These are phyloP conservation scores for Agapostemon virescens DNA, from an alignment of 2,888 invertebrate genomes.

Conservation along the genomic window DNA sequence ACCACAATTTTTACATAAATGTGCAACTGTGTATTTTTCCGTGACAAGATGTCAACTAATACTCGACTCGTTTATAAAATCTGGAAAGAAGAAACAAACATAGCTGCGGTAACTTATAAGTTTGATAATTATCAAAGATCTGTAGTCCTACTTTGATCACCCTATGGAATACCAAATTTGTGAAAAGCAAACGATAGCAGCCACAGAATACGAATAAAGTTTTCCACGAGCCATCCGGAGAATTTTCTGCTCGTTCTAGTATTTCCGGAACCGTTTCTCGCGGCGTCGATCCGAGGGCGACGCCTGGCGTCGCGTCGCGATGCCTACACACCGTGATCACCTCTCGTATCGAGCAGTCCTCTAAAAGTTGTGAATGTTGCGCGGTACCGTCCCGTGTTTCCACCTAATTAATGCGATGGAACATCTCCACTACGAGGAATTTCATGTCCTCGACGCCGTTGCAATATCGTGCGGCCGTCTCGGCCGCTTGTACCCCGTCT, in stretches of 20 bases:
- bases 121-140: too few relatives aligned
- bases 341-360: not conserved
- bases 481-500: constrained; percentile 51
- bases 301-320: not conserved
- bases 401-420: constrained; percentile 62
- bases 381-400: constrained; percentile 50
- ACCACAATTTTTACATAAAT: too few relatives aligned
- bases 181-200: too few relatives aligned
- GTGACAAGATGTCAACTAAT: too few relatives aligned
- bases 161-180: too few relatives aligned
- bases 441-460: constrained; percentile 38
- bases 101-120: too few relatives aligned
- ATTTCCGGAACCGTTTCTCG: not conserved
- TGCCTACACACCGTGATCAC: constrained; percentile 20
- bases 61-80: too few relatives aligned
- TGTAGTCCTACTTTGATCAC: too few relatives aligned
- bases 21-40: too few relatives aligned
- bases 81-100: too few relatives aligned
- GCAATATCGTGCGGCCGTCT: constrained; percentile 55
- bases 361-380: constrained; percentile 55
- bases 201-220: too few relatives aligned
- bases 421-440: constrained; percentile 54
- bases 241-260: not conserved
- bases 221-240: too few relatives aligned
- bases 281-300: not conserved